phyloP scores from a whole-genome alignment of 2,888 invertebrate genomes.

The Cancer borealis region DNA sequence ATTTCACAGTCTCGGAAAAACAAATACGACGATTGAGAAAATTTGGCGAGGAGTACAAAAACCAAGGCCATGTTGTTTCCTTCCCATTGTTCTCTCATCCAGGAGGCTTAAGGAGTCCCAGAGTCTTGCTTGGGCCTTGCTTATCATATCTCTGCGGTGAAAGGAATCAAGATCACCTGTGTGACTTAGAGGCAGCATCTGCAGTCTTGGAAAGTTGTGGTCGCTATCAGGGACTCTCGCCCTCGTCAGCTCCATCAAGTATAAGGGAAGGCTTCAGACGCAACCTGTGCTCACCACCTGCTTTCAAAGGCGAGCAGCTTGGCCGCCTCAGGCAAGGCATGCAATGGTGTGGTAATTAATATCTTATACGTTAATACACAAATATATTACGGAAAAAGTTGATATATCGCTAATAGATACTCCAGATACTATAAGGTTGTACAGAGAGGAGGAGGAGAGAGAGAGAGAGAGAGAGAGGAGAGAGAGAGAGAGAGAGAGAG shows the following conservation, averaged over 20 bases:
- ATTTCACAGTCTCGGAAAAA: neutral
- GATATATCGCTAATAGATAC: neutral
- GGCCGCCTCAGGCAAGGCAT: neutral
- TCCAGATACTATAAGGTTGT: no score
- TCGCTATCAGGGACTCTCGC: neutral
- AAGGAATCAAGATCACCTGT: neutral
- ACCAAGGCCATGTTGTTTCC: neutral
- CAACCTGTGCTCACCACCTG: neutral
- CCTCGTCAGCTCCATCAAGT: neutral
- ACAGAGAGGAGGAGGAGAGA: neutral
- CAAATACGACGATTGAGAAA: neutral
- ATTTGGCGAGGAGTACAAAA: neutral
- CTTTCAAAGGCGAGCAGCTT: neutral
- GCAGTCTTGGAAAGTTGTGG: neutral
- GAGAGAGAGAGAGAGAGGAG: slow-evolving; percentile 15
- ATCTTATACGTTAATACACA: neutral
- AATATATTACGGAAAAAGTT: neutral
- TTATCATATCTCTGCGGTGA: neutral
- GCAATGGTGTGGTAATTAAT: neutral
- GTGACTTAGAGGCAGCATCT: neutral
- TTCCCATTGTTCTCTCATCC: no score
- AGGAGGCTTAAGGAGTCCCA: no score
- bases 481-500: slow-evolving; percentile 21
- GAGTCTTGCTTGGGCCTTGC: neutral
- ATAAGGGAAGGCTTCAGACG: neutral